A percentile compares a stretch with the other conserved stretches of the same genome.
These are phyloP conservation scores for Lonchura striata DNA, from an alignment of 2,113 vertebrate genomes.

Conservation along the genomic window DNA sequence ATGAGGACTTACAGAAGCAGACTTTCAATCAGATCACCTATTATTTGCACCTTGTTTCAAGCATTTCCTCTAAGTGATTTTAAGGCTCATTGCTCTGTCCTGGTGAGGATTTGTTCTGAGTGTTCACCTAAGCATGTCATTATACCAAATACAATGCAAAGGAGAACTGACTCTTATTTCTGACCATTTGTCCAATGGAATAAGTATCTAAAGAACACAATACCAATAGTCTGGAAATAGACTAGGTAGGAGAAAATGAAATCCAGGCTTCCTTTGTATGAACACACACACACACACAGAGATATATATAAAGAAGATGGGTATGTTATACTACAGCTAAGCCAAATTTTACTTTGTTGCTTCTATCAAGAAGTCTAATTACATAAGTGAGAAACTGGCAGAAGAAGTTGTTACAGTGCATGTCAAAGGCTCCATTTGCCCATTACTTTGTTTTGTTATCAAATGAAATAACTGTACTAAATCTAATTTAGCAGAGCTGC, in stretches of 20 bases:
- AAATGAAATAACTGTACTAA: not conserved
- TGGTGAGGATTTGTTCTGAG: not conserved
- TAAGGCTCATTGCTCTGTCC: not conserved
- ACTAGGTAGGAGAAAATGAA: not conserved
- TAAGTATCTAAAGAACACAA: not conserved
- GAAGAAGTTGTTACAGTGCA: not conserved
- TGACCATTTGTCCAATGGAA: not conserved
- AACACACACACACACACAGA: not conserved
- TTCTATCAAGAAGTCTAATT: not conserved
- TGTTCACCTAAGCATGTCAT: not conserved
- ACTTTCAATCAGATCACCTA: not conserved
- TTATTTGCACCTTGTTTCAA: not conserved
- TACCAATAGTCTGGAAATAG: not conserved
- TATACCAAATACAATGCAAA: not conserved
- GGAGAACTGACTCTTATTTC: not conserved
- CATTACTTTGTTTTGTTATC: not conserved
- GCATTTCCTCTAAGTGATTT: not conserved
- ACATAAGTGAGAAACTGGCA: not conserved
- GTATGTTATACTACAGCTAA: not conserved
- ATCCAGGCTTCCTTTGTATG: not conserved
- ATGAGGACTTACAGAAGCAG: not conserved
- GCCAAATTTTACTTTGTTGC: not conserved
- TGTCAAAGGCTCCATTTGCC: not conserved
- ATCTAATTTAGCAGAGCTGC: constrained; percentile 11
- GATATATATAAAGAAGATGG: not conserved